Conservation (phyloP, 2,113 vertebrate genomes). For the Nanorana parkeri region DNA sequence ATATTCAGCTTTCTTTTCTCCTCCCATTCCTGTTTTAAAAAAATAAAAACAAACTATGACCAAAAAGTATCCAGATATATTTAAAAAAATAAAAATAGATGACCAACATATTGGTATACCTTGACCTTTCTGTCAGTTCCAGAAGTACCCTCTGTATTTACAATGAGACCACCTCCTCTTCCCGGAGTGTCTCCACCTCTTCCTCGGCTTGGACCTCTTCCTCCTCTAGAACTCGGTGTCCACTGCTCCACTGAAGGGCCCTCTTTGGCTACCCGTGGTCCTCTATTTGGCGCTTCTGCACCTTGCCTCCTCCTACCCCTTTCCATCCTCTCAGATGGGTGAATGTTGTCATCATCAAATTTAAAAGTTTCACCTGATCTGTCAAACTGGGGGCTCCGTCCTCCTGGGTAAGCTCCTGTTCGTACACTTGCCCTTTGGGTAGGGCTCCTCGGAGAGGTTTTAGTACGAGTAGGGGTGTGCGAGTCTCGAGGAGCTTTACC, state of each 20-base stretch:
- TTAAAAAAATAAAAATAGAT: neutral
- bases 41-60: neutral
- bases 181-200: constrained; percentile 19
- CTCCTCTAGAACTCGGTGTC: neutral
- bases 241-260: constrained; percentile 12
- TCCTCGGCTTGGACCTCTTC: neutral
- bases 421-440: constrained; percentile 64
- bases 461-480: neutral
- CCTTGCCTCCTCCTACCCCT: constrained; percentile 18
- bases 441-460: constrained; percentile 32
- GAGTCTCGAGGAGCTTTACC: constrained; percentile 63
- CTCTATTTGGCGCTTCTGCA: neutral
- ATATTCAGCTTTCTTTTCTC: constrained; percentile 90
- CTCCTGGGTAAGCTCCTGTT: neutral
- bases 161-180: neutral
- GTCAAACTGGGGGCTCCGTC: constrained; percentile 57
- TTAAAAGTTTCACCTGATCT: constrained; percentile 55
- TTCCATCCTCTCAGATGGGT: neutral
- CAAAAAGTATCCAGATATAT: too few species aligned
- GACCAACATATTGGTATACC: constrained; percentile 55
- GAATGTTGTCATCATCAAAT: neutral
- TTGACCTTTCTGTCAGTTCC: constrained; percentile 66
- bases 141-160: neutral
- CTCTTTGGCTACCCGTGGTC: neutral
- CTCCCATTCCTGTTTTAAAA: constrained; percentile 82